Base-by-base conservation (phyloP, 2,113 vertebrate species). In the Oxyura jamaicensis region DNA sequence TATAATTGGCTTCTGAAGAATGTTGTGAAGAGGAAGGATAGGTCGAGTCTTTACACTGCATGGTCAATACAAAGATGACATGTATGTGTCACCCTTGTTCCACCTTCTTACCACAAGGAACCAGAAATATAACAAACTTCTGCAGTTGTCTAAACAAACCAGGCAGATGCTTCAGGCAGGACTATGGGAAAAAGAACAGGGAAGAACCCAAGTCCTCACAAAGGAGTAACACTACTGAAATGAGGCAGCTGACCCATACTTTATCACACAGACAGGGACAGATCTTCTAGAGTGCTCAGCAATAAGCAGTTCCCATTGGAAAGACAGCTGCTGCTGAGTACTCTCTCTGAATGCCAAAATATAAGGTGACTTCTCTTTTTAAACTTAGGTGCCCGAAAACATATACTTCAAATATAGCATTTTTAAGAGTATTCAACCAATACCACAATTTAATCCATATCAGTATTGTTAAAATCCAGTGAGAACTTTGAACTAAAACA, bases 401-500 rank as follows among this genome's bases (percentile, higher is more conserved):
- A 80, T 42, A 44, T 29, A 90, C n/a, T 0, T 0, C 16, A 13
- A 22, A 66, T 41, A 69, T 0, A 35, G 31, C 77, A 18, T n/a
- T 73, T 79, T 89, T 91, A 78, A 88, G 25, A 39, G 23, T 48
- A 68, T 17, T 76, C 68, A 83, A 65, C 10, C 23, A 10, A 2
- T 59, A 93, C 62, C 2, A 83, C 31, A 55, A 83, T 0, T 44
- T 26, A 86, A 84, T 66, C 14, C 11, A 16, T 28, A 84, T 11
- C 10, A 86, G 14, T 20, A 48, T 3, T 72, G 48, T 36, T 71
- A 74, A 86, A 83, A 69, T 8, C 9, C 52, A 83, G 7, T 20
- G 31, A 53, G 19, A 56, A 31, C 8, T 87, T 78, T 28, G 44
- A 71, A 81, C 41, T 25, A 39, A 39, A 46, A 19, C 18, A 18